Conservation (phyloP, 2,888 invertebrate species). For the Orthonychiurus folsomi region DNA sequence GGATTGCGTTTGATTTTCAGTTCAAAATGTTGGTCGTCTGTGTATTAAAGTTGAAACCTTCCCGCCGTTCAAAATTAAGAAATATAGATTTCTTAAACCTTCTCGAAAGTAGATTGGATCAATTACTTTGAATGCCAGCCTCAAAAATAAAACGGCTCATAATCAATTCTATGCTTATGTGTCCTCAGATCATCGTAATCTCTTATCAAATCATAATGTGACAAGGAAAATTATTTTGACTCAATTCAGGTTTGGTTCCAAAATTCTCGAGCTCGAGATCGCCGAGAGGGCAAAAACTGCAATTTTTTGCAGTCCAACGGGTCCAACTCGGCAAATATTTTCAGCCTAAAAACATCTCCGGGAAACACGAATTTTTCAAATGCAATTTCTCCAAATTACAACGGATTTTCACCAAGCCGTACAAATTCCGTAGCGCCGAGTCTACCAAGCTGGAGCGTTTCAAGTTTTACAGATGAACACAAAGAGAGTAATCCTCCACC, state of each 20-base stretch:
- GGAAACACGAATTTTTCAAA: slow-evolving; percentile 19
- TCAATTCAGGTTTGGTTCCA: slow-evolving; percentile 84
- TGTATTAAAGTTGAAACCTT: too few relatives aligned
- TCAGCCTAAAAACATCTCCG: slow-evolving; percentile 31
- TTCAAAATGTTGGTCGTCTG: too few relatives aligned
- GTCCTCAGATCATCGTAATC: too few relatives aligned
- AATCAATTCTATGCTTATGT: too few relatives aligned
- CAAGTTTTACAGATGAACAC: slow-evolving; percentile 4
- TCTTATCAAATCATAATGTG: too few relatives aligned
- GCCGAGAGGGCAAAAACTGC: slow-evolving; percentile 57
- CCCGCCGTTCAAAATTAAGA: too few relatives aligned
- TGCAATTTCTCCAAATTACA: slow-evolving; percentile 32
- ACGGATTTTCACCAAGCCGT: slow-evolving; percentile 31
- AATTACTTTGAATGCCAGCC: too few relatives aligned
- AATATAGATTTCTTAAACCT: too few relatives aligned
- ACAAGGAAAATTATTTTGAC: background rate
- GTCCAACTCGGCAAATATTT: slow-evolving; percentile 38
- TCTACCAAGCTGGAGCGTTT: slow-evolving; percentile 14
- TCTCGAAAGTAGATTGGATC: too few relatives aligned
- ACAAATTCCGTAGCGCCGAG: background rate
- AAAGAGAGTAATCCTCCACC: background rate
- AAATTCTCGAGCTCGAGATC: slow-evolving; percentile 81
- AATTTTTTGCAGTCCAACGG: slow-evolving; percentile 42
- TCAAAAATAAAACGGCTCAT: too few relatives aligned
- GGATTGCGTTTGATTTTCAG: slow-evolving; percentile 5